Base-by-base conservation (phyloP, 1,140 invertebrate genomes). In the Amyelois transitella region DNA sequence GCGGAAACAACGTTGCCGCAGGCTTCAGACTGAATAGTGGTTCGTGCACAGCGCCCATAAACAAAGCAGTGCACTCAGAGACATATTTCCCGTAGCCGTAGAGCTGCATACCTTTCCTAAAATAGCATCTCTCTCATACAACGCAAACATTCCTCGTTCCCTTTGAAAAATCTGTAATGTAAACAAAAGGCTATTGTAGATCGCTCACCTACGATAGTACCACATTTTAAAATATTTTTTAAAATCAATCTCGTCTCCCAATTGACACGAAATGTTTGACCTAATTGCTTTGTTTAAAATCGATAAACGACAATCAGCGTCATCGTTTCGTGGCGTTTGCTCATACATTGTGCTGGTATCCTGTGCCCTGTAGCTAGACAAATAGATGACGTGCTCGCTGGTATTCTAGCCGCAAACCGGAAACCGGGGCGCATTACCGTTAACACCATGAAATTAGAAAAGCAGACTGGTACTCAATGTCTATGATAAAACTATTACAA, bases 21-120 rank as follows among this genome's bases (percentile, higher is more conserved):
- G 66, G 64, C 68, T 70, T 69, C 49, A 62, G 58, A 66, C 58
- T 75, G 71, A 80, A 86, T 75, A 77, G 70, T 62, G 52, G 53
- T 53, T 32, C 62, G 69, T 75, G 70, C 75, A 74, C 77, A 75
- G 77, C 66, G 70, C 62, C 54, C 62, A 79, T 83, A 85, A 80
- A 86, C 78, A 83, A 77, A 75, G 69, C 66, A 64, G 64, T 71
- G 72, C 77, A 82, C 76, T 84, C 78, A 77, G 67, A 74, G 51
- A 72, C 69, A 74, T 63, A 75, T 73, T 74, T 68, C 64, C 60
- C 62, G 64, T 74, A 69, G 60, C 51, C 43, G 32, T 58, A 14
- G 32, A 14, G 19, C 19, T 48, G 70, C 71, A 74, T 73, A 75
- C 66, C 74, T 61, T 60, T 75, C 77, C 68, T 51, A 75, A 86